Evolutionary conservation across 2,113 vertebrate species (phyloP), one percentile per base, ranked within the genome.

Genomic region (Stegastes partitus): DNA sequence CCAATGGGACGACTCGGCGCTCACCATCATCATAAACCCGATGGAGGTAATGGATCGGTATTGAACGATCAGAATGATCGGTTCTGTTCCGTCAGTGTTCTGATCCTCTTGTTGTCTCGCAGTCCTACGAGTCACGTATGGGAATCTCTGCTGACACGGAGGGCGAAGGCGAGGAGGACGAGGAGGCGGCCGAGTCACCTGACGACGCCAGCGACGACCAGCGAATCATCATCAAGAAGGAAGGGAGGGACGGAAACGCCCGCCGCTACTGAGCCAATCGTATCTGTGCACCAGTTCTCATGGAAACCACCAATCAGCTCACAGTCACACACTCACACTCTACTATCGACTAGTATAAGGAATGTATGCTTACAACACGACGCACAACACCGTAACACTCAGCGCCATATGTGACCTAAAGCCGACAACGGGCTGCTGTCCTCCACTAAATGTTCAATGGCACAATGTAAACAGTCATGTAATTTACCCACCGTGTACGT

Each of bases 1-100:
- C 92, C 97, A 98, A 91, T 99, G 98, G 98, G 97, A 99, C 0
- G 97, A 99, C 93, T 98, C 98, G 0, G 97, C 98, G 1, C 97
- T 99, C 88, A 99, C 98, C 81, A 99, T 99, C 80, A 99, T 97
- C 0, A 97, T 99, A 72, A 99, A 99, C 92, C 98, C 98, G 25
- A 99, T 99, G 98, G 98, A 99, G 97, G 98, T 98, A 90, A 95
- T 88, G 2, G n/a, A 44, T 22, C 39, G 6, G 39, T 15, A 21
- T 39, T 11, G 28, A 45, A 47, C 53, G n/a, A 66, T 53, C 5
- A 37, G 56, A 37, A 7, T 21, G 14, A 11, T 42, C 15, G 51
- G 14, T 25, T 9, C 25, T 28, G 23, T 42, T 77, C 0, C 2
- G 21, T 67, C 21, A 21, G 1, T 16, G 15, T 28, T 22, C 61